Conservation (phyloP, 2,888 invertebrate species). For the Torymus texanus region DNA sequence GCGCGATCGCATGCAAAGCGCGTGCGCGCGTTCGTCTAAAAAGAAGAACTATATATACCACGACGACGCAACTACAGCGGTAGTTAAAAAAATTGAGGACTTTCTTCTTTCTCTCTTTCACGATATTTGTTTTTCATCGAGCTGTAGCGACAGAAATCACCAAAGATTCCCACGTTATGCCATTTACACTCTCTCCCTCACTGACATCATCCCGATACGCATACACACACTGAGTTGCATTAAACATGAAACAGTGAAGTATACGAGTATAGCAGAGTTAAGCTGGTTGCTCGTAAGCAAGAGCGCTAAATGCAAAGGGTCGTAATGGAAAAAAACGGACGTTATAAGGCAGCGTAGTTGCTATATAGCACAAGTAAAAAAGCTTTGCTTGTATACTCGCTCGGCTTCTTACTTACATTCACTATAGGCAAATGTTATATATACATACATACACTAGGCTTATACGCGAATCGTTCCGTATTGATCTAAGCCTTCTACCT, state of each 20-base stretch:
- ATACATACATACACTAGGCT: not conserved
- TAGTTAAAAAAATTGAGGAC: not conserved
- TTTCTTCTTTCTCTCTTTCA: not conserved
- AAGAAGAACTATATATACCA: not conserved
- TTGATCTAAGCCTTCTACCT: constrained; percentile 39
- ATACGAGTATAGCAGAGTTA: constrained; percentile 40
- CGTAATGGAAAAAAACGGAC: not conserved
- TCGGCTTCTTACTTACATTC: too few relatives aligned
- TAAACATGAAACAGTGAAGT: constrained; percentile 50
- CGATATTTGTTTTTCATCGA: not conserved
- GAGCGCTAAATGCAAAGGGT: constrained; percentile 39
- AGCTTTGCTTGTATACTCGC: not conserved
- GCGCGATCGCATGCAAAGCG: constrained; percentile 26
- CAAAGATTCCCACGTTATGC: constrained; percentile 49
- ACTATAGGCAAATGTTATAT: too few relatives aligned
- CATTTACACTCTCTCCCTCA: constrained; percentile 25
- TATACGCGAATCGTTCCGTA: constrained; percentile 39
- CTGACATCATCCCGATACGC: not conserved
- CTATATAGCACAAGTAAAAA: not conserved
- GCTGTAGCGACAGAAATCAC: constrained; percentile 8
- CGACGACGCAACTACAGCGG: too few relatives aligned
- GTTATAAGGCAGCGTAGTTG: constrained; percentile 42
- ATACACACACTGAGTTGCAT: constrained; percentile 31
- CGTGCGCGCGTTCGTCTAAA: too few relatives aligned
- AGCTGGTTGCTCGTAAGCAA: not conserved